A percentile compares a stretch with the other conserved stretches of the same genome.
These are phyloP conservation scores for Xiphophorus couchianus DNA, from an alignment of 2,113 vertebrate species.

Conservation along the genomic window DNA sequence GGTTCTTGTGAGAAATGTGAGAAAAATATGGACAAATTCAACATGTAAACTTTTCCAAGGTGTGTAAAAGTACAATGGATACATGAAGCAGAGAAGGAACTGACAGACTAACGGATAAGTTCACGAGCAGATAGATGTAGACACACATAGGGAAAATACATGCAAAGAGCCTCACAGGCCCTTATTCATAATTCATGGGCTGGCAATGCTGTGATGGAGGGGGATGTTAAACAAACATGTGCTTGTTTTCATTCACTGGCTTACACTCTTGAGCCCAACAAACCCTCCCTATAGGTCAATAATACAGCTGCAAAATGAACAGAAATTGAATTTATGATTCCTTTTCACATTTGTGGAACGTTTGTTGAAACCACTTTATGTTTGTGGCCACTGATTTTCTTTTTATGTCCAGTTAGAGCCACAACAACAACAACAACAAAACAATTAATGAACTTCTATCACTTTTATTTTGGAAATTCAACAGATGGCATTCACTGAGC, in stretches of 20 bases:
- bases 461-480: too few species aligned
- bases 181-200: conserved; percentile 66
- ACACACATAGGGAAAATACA: conserved; percentile 13
- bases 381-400: neutral
- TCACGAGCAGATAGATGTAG: conserved; percentile 13
- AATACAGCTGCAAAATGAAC: neutral
- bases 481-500: neutral
- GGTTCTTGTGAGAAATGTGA: neutral
- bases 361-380: neutral
- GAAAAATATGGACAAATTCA: neutral
- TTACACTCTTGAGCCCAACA: conserved; percentile 32
- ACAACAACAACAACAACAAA: too few species aligned
- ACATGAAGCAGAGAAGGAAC: conserved; percentile 6
- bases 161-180: conserved; percentile 22
- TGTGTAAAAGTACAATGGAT: neutral
- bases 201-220: conserved; percentile 37
- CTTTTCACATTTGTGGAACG: neutral
- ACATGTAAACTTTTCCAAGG: neutral
- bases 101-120: conserved; percentile 48
- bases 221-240: conserved; percentile 56
- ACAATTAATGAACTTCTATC: too few species aligned
- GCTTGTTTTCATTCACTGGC: conserved; percentile 58
- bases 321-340: neutral
- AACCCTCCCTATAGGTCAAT: conserved; percentile 9
- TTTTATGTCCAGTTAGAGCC: too few species aligned